phyloP scores from a whole-genome alignment of 2,113 vertebrate species.

The Alethe castanea region DNA sequence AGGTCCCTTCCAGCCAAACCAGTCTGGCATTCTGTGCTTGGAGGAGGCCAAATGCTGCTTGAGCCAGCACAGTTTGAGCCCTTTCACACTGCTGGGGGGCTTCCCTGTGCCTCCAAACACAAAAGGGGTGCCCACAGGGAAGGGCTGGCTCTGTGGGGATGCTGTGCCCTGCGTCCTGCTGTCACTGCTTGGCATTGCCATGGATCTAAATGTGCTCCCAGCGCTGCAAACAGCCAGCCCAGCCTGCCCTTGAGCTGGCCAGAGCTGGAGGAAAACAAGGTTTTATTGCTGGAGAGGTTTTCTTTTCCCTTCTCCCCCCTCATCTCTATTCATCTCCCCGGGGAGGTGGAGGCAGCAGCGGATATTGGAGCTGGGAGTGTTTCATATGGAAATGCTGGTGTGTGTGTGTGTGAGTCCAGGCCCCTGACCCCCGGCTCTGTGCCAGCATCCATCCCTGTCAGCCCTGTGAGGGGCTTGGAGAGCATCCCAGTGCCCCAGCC shows the following conservation, averaged over 20 bases:
- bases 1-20: neutral
- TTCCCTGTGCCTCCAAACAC: neutral
- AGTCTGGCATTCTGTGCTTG: neutral
- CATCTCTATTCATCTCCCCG: constrained; percentile 39
- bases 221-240: neutral
- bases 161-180: rapidly evolving
- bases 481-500: neutral
- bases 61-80: neutral
- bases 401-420: constrained; percentile 19
- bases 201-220: neutral
- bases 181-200: neutral
- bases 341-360: constrained; percentile 46
- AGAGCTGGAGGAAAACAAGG: neutral
- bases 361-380: constrained; percentile 55
- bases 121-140: neutral
- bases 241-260: neutral
- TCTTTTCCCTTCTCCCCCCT: neutral
- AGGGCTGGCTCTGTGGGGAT: neutral
- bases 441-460: constrained; percentile 45
- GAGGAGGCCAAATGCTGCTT: neutral
- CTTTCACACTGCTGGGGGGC: rapidly evolving
- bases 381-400: constrained; percentile 64
- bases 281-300: constrained; percentile 27
- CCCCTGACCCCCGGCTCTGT: constrained; percentile 31
- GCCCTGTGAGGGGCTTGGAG: neutral